Conservation (phyloP, 1,140 invertebrate genomes). For the Drosophila kanapiae region DNA sequence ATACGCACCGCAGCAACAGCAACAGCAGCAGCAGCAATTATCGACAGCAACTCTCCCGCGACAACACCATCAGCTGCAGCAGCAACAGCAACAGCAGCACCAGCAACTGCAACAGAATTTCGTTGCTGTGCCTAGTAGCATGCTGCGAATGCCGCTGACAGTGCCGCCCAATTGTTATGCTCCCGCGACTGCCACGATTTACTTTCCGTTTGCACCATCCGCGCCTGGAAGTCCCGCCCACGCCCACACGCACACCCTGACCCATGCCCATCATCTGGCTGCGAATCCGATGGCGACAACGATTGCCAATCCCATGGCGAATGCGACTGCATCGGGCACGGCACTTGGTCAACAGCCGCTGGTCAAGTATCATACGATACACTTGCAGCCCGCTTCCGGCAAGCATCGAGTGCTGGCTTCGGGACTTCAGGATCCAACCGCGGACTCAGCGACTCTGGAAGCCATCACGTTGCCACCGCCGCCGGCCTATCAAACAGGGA, state of each 20-base stretch:
- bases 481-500: slow-evolving; percentile 82
- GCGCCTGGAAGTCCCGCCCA: slow-evolving; percentile 50
- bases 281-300: slow-evolving; percentile 8
- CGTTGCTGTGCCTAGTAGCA: slow-evolving; percentile 77
- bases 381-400: slow-evolving; percentile 73
- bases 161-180: slow-evolving; percentile 72
- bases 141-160: slow-evolving; percentile 65
- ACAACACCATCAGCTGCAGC: slow-evolving; percentile 64
- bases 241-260: slow-evolving; percentile 10
- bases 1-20: slow-evolving; percentile 75
- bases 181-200: slow-evolving; percentile 77
- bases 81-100: slow-evolving; percentile 63
- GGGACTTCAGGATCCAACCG: slow-evolving; percentile 19
- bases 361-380: slow-evolving; percentile 84
- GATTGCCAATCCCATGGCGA: slow-evolving; percentile 10
- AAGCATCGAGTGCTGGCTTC: slow-evolving; percentile 62
- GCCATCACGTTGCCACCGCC: slow-evolving; percentile 75
- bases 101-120: slow-evolving; percentile 69
- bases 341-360: slow-evolving; percentile 57
- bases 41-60: slow-evolving; percentile 72
- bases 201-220: slow-evolving; percentile 76
- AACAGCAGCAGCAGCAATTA: slow-evolving; percentile 63
- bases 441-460: slow-evolving; percentile 53
- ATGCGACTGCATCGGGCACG: slow-evolving; percentile 8
- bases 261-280: slow-evolving; percentile 4